Evolutionary conservation across 2,888 invertebrate genomes (phyloP), one percentile per base, ranked within the genome.

Genomic region (Drosophila fulvimacula): DNA sequence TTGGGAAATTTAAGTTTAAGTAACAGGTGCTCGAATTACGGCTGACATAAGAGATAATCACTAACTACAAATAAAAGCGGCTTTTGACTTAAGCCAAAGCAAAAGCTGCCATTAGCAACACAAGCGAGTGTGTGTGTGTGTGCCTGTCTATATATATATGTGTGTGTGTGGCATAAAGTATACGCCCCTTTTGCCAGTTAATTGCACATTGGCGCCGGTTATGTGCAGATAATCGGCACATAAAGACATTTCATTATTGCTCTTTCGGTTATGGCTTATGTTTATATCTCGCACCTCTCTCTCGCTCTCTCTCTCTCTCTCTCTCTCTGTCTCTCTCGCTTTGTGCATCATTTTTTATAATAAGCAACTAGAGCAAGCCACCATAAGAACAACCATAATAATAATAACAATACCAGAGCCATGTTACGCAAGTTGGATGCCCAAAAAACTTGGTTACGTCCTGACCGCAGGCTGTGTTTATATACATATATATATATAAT

Each of bases 241-340:
- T 85, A 87, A 89, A 87, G 84, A 84, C 77, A 69, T 85, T 87
- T 87, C 79, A 87, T 84, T 77, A 73, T 74, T 68, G 81, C 53
- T 46, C 66, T 69, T 76, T 63, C 58, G 59, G 58, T 68, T 76
- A 66, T 77, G 73, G 44, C 44, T 69, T 66, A 73, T 76, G 66
- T 44, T 42, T 13, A 19, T 57, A 46, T 46, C 46, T 44, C 34
- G 44, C n/a, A 34, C 17, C 6, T 57, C 10, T 11, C 39, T 2
- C 41, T 13, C 19, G 0, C 41, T 13, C 19, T 41, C 19, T 13
- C 27, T 69, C 38, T 48, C 49, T 64, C 7, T 51, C 52, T 64
- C 11, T 17, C 10, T 41, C 42, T 11, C 11, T 34, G 24, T 41
- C 19, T 46, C 9, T 57, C n/a, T 66, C 36, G 51, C 38, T 66